Conservation (phyloP, 2,888 invertebrate genomes). For the Synanthedon andrenaeformis region DNA sequence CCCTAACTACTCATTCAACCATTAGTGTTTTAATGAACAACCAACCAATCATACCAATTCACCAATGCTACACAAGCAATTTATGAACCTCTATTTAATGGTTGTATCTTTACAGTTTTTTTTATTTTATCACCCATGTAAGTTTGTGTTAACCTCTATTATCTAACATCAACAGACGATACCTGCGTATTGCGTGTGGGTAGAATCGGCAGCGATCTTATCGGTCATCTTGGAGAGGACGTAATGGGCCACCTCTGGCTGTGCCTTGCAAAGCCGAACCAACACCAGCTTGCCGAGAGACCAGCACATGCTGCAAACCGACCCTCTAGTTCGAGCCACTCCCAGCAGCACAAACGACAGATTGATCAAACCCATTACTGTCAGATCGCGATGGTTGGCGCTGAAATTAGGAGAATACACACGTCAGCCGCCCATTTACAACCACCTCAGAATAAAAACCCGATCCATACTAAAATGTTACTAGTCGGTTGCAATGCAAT, state of each 20-base stretch:
- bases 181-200: slow-evolving; percentile 46
- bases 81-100: no score
- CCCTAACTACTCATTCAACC: no score
- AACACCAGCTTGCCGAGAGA: slow-evolving; percentile 44
- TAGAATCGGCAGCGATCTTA: slow-evolving; percentile 27
- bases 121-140: no score
- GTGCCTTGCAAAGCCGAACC: slow-evolving; percentile 40
- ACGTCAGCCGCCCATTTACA: no score
- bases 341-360: slow-evolving; percentile 41
- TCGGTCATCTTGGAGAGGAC: slow-evolving; percentile 42
- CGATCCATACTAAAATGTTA: no score
- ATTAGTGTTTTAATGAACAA: no score
- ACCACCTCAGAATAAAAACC: no score
- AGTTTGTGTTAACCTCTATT: no score
- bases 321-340: slow-evolving; percentile 23
- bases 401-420: slow-evolving; percentile 20
- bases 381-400: slow-evolving; percentile 48
- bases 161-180: background rate
- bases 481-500: no score
- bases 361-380: slow-evolving; percentile 47
- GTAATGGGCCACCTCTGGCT: slow-evolving; percentile 40
- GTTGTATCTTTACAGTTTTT: no score
- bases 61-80: no score
- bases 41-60: no score
- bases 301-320: slow-evolving; percentile 27